Evolutionary conservation across 1,140 invertebrate species (phyloP), one percentile per base, ranked within the genome.

Genomic region (Alviniconcha marisindica): DNA sequence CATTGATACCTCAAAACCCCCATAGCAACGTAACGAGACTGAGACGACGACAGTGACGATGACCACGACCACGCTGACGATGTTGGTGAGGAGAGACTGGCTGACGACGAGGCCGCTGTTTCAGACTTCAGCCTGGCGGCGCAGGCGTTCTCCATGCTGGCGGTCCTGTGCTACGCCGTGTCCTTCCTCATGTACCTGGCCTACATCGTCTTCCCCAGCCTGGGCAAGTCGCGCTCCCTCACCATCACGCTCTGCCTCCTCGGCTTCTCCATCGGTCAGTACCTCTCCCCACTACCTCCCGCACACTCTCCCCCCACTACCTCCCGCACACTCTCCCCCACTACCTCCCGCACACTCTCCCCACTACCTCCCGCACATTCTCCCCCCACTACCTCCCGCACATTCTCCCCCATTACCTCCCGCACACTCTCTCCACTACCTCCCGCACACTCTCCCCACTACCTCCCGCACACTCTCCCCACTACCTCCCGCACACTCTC

Each of bases 121-220:
- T 66, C 84, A 88, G 87, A 87, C 56, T 88, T 88, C 80, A 88
- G 80, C 56, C 83, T 88, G 77, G 87, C 86, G 14, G 81, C 87
- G 2, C 87, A 88, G 56, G 85, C 87, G 0, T 88, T 88, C 60
- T 88, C 87, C 14, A 88, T 88, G 44, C 60, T 88, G 63, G 85
- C 87, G 7, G 84, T 85, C 12, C 80, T 87, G 81, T 88, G 87
- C 63, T 88, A 88, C 54, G 81, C 76, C 15, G 81, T 84, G 71
- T 44, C 83, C 21, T 76, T 84, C 66, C 84, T 87, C 31, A 81
- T 88, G n/a, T 88, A 87, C 73, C 73, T 87, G n/a, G 54, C 86
- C 40, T 85, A 78, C 63, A 66, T 88, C 51, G 51, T 84, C 24
- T 85, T 84, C 28, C 84, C 79, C 7, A 77, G 60, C 7, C 76